These are phyloP conservation scores for Coreoperca whiteheadi DNA, from an alignment of 2,113 vertebrate genomes.

Conservation along the genomic window DNA sequence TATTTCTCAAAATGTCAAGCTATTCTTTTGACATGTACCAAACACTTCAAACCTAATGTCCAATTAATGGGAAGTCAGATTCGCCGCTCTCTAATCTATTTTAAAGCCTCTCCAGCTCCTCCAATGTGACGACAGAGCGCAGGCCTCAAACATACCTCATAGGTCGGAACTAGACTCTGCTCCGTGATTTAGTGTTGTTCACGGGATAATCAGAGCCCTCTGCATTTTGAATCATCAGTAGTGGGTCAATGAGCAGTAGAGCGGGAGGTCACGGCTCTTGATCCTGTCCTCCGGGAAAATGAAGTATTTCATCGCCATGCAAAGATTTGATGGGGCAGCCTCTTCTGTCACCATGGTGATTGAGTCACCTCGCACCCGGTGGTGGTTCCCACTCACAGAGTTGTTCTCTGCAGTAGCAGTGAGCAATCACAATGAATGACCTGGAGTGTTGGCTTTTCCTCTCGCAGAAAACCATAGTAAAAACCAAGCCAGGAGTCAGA, in stretches of 20 bases:
- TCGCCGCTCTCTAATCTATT: slow-evolving; percentile 17
- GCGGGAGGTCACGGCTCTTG: slow-evolving; percentile 46
- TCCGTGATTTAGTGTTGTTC: slow-evolving; percentile 55
- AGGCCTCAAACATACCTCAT: neutral
- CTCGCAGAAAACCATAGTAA: slow-evolving; percentile 13
- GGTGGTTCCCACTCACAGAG: slow-evolving; percentile 14
- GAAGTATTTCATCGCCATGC: slow-evolving; percentile 45
- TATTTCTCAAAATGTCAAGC: neutral
- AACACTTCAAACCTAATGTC: neutral
- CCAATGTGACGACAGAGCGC: neutral
- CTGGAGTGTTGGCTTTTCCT: slow-evolving; percentile 32
- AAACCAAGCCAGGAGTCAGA: neutral
- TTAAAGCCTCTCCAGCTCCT: slow-evolving; percentile 1
- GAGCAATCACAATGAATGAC: slow-evolving; percentile 41
- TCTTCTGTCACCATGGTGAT: slow-evolving; percentile 66
- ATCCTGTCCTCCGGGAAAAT: slow-evolving; percentile 31
- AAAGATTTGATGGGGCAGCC: slow-evolving; percentile 27
- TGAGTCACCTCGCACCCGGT: slow-evolving; percentile 45
- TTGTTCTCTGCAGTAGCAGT: slow-evolving; percentile 31
- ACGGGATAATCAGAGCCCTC: slow-evolving; percentile 33
- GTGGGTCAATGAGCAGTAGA: slow-evolving; percentile 52
- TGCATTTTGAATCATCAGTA: slow-evolving; percentile 24
- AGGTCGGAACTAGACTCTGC: slow-evolving; percentile 44
- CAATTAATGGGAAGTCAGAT: neutral
- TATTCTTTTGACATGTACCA: neutral